Conservation (phyloP, 53 echinoderm and acorn worm species). For the Holothuria scabra region DNA sequence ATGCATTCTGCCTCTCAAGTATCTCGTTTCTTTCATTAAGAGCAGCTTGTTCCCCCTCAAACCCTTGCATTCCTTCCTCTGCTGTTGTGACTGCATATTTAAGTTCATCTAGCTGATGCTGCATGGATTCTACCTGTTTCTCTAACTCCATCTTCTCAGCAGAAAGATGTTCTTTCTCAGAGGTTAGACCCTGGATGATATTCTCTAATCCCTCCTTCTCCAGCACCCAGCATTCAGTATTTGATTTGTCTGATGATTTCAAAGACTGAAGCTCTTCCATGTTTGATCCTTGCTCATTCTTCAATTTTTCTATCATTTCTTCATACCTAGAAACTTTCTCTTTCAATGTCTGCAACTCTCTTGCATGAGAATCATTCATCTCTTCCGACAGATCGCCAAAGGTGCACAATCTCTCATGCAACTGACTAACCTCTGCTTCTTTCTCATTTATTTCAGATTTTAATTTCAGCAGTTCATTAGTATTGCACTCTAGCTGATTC, state of each 20-base stretch:
- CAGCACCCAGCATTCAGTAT: slow-evolving; percentile 1
- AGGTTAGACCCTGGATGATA: slow-evolving; percentile 14
- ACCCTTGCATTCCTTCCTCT: slow-evolving; percentile 25
- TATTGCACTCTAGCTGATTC: not conserved
- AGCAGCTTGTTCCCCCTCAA: slow-evolving; percentile 33
- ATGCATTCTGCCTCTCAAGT: slow-evolving; percentile 1
- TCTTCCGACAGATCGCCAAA: slow-evolving; percentile 28
- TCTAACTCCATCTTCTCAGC: slow-evolving; percentile 6
- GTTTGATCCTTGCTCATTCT: slow-evolving; percentile 4
- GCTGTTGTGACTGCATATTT: slow-evolving; percentile 3
- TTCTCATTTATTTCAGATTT: not conserved
- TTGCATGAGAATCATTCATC: not conserved
- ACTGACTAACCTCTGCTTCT: not conserved
- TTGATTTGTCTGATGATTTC: not conserved
- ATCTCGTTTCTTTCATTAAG: slow-evolving; percentile 29
- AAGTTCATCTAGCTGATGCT: slow-evolving; percentile 33
- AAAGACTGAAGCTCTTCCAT: slow-evolving; percentile 37
- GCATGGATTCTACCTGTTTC: not conserved
- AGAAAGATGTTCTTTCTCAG: slow-evolving; percentile 36
- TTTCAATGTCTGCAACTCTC: slow-evolving; percentile 36
- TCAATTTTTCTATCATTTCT: slow-evolving; percentile 44
- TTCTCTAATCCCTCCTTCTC: slow-evolving; percentile 57
- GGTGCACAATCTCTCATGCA: slow-evolving; percentile 11
- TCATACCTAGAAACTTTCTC: slow-evolving; percentile 36
- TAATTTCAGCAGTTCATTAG: not conserved